Conservation (phyloP, 2,113 vertebrate genomes). For the Columba livia region DNA sequence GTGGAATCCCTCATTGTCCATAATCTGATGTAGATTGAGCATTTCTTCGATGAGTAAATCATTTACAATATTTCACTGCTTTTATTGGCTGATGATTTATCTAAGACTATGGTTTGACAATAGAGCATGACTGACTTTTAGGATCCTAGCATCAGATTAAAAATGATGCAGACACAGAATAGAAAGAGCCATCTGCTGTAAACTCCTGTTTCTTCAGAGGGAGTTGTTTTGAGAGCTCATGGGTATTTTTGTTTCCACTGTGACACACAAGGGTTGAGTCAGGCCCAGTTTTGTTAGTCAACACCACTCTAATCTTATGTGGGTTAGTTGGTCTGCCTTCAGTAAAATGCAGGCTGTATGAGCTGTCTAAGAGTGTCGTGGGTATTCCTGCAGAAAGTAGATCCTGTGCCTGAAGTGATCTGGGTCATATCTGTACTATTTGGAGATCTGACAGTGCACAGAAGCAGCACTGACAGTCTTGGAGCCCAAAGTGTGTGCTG, state of each 20-base stretch:
- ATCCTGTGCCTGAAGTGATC: background rate
- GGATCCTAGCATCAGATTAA: background rate
- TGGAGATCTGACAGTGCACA: background rate
- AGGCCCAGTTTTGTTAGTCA: background rate
- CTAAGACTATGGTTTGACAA: background rate
- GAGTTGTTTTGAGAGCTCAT: background rate
- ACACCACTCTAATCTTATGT: background rate
- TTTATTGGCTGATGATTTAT: background rate
- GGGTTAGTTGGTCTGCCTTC: background rate
- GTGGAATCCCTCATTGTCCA: background rate
- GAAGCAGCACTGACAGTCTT: background rate
- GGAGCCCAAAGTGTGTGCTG: background rate
- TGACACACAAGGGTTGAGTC: background rate
- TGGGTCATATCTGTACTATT: background rate
- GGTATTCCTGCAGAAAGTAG: background rate
- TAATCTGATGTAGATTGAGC: background rate
- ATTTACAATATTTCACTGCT: background rate
- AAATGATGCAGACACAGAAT: background rate
- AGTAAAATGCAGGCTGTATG: background rate
- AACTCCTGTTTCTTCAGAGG: background rate
- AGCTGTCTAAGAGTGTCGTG: background rate
- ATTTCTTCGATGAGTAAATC: background rate
- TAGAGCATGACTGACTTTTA: background rate
- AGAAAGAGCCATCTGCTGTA: background rate
- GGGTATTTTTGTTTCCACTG: background rate